Percentiles rank a stretch among this genome's conserved stretches.
phyloP scores from a whole-genome alignment of 1,140 invertebrate genomes.

The Drosophila sturtevanti region DNA sequence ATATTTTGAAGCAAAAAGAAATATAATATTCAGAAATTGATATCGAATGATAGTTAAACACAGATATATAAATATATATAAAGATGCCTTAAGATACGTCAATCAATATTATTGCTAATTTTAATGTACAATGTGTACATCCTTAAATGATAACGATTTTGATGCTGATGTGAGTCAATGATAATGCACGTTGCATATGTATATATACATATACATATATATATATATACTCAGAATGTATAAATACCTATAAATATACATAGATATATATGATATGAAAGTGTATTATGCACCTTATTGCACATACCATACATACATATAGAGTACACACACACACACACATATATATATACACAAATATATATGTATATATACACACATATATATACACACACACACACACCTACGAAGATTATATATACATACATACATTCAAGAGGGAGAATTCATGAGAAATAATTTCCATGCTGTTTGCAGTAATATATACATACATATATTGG shows the following conservation, averaged over 20 bases:
- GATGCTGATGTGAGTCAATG: background rate
- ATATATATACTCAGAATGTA: background rate
- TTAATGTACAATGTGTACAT: no score
- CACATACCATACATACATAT: background rate
- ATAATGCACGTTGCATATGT: background rate
- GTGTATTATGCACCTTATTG: conserved; percentile 5
- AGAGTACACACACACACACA: background rate
- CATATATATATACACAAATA: background rate
- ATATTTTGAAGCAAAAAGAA: no score
- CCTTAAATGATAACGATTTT: background rate
- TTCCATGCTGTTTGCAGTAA: conserved; percentile 57
- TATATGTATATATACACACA: background rate
- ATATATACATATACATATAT: background rate
- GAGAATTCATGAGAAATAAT: conserved; percentile 76
- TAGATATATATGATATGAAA: background rate
- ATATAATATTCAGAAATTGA: no score
- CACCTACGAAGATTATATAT: conserved; percentile 2
- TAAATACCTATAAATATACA: background rate
- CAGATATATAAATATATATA: no score
- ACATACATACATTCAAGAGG: conserved; percentile 25
- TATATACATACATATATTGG: conserved; percentile 12
- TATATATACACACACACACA: background rate
- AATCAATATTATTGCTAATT: no score
- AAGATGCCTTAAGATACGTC: no score
- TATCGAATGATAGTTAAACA: no score